Conservation (phyloP, 2,113 vertebrate species). For the Phoenicopterus ruber region DNA sequence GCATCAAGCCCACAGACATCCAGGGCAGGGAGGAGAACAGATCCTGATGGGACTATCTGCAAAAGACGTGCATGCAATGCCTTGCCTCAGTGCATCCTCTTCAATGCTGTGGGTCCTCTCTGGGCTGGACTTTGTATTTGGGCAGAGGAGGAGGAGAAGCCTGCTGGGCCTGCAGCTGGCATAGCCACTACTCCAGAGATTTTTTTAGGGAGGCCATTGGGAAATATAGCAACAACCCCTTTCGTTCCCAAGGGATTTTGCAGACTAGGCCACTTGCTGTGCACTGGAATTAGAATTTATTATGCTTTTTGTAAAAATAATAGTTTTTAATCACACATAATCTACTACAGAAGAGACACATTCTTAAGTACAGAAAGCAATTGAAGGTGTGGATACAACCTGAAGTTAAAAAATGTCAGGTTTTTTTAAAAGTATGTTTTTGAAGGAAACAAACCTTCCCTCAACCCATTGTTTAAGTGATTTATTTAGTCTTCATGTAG, state of each 20-base stretch:
- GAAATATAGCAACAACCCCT: not conserved
- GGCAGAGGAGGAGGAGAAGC: not conserved
- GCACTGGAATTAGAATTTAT: not conserved
- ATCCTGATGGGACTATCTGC: not conserved
- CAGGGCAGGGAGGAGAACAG: not conserved
- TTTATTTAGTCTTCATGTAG: conserved; percentile 9
- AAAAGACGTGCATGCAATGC: accelerated
- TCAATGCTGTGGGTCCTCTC: accelerated
- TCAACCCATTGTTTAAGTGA: not conserved
- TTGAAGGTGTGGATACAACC: not conserved
- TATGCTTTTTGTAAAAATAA: not conserved
- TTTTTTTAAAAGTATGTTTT: not conserved
- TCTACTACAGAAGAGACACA: not conserved
- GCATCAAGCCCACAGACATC: not conserved
- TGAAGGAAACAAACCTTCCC: not conserved
- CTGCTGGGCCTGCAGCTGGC: not conserved
- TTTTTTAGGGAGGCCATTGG: not conserved
- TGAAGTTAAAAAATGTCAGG: not conserved
- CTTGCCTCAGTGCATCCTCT: not conserved
- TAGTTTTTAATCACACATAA: not conserved
- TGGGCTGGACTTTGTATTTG: not conserved
- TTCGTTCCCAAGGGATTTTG: not conserved
- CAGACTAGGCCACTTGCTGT: not conserved
- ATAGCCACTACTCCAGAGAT: not conserved
- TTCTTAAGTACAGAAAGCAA: not conserved